These are phyloP conservation scores for Gnathonemus echidnorhynchus DNA, from an alignment of 2,113 vertebrate genomes.

Conservation along the genomic window DNA sequence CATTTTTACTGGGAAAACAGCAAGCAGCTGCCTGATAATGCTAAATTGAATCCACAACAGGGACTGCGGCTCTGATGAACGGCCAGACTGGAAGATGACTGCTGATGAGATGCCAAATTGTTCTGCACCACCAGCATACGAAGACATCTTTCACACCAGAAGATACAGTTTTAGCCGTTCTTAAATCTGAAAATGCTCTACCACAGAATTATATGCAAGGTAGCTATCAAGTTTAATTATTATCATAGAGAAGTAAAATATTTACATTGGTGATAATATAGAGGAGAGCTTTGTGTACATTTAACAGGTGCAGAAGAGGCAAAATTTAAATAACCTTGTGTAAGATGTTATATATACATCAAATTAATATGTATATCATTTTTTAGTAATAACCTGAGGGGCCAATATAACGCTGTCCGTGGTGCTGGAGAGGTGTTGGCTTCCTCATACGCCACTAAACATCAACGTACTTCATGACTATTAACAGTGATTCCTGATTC, in stretches of 20 bases:
- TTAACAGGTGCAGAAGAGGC: not conserved
- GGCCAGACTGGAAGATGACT: slow-evolving; percentile 7
- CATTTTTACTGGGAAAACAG: not conserved
- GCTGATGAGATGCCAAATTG: slow-evolving; percentile 12
- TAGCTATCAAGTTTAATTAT: not conserved
- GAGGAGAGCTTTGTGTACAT: not conserved
- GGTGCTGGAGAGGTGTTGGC: slow-evolving; percentile 17
- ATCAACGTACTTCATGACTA: not conserved
- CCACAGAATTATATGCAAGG: not conserved
- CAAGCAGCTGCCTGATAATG: not conserved
- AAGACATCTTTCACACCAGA: slow-evolving; percentile 40
- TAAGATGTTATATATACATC: not conserved
- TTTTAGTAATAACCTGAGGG: not conserved
- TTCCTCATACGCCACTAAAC: not conserved
- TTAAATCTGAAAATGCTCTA: not conserved
- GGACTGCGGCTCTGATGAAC: not conserved
- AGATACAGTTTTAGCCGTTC: not conserved
- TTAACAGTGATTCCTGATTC: not conserved
- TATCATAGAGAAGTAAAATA: not conserved
- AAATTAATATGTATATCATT: not conserved
- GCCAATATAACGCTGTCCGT: slow-evolving; percentile 13
- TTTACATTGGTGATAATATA: not conserved
- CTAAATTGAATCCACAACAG: slow-evolving; percentile 15
- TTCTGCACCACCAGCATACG: slow-evolving; percentile 43
- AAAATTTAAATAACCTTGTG: not conserved